Evolutionary conservation across 2,113 vertebrate genomes (phyloP), one percentile per base, ranked within the genome.

Genomic region (Anoplopoma fimbria): DNA sequence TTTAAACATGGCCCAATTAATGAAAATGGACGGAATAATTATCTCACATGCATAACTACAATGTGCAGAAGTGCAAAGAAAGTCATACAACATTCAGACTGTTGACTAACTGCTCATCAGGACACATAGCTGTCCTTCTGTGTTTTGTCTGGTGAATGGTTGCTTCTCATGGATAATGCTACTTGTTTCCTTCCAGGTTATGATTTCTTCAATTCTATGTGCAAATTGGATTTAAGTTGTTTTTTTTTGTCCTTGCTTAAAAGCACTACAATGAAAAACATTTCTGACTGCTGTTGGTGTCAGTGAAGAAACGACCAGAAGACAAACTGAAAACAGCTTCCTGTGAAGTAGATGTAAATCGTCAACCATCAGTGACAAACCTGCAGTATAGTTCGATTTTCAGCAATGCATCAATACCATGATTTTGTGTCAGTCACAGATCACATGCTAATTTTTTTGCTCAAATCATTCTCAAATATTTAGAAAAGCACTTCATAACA

Each of bases 31-130:
- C 42, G 6, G 31, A 19, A 53, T 12, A 25, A 13, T 55, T 36
- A 15, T 67, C 9, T 74, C 42, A 13, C 49, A 49, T 38, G 10
- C 62, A 38, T 33, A 38, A 34, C 6, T 47, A 47, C 34, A 27
- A 14, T 55, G 34, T 69, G 25, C 23, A 67, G 60, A 64, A n/a
- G 69, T 4, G 12, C 36, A 47, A 29, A 65, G 25, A 68, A 63
- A 69, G 63, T 51, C 42, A 0, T 23, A 27, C 65, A n/a, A 4
- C 49, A 25, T 5, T 75, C 47, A 58, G 49, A 73, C 79, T 63
- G 55, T 76, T 69, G 25, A 42, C 77, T 74, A 27, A 14, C 77
- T 83, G 51, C n/a, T 72, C 72, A 45, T 27, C 53, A 10, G 58
- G 55, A 81, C 53, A 55, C 0, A 4, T 7, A 10, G 10, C 6